Conservation (phyloP, 2,113 vertebrate genomes). For the Sarotherodon lohbergeri region DNA sequence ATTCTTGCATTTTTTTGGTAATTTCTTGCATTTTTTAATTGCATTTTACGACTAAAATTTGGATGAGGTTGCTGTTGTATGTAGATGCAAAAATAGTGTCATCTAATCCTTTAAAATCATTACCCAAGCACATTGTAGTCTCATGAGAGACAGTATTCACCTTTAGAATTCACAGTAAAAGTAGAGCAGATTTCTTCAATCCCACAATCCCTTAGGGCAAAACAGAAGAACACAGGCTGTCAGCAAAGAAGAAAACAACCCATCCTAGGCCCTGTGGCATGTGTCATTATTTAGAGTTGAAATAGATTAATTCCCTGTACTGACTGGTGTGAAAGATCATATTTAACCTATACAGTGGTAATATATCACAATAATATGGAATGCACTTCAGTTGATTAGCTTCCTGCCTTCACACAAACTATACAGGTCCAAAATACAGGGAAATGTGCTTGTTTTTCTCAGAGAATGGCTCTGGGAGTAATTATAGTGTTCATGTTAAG, state of each 20-base stretch:
- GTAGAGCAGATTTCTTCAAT: conserved; percentile 8
- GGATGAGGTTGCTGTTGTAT: background rate
- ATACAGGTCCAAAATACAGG: background rate
- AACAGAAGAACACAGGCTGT: conserved; percentile 30
- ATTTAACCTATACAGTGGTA: conserved; percentile 40
- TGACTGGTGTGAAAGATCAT: conserved; percentile 24
- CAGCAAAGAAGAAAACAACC: conserved; percentile 34
- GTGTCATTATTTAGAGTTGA: conserved; percentile 45
- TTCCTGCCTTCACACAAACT: conserved; percentile 39
- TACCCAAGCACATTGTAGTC: background rate
- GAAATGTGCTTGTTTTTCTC: background rate
- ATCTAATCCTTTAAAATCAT: background rate
- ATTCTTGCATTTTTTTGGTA: background rate
- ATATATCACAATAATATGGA: conserved; percentile 67
- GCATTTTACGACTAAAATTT: background rate
- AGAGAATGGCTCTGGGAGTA: conserved; percentile 2
- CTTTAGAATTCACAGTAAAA: conserved; percentile 12
- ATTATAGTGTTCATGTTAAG: conserved; percentile 11
- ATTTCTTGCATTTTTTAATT: background rate
- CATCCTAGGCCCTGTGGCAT: conserved; percentile 26
- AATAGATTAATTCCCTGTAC: conserved; percentile 42
- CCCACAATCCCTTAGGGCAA: background rate
- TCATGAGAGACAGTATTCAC: background rate
- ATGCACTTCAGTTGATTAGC: conserved; percentile 57
- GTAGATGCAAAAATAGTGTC: background rate